A percentile compares a stretch with the other conserved stretches of the same genome.
Conservation (phyloP, 2,797 vertebrate species). For the Eulemur coronatus region DNA sequence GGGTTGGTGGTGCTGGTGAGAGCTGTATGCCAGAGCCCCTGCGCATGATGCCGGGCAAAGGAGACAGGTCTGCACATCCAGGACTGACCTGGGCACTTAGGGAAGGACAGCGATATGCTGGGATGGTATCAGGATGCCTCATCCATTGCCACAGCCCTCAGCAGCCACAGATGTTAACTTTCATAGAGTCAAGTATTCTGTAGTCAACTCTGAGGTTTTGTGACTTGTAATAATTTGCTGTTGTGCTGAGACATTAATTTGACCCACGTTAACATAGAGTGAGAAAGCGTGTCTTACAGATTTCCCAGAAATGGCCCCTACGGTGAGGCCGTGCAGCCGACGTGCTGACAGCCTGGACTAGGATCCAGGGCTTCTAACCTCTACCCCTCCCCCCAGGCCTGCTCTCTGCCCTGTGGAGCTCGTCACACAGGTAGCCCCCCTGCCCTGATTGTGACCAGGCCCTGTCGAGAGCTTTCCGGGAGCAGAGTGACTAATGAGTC, state of each 20-base stretch:
- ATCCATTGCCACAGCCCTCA: background rate
- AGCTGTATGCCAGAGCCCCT: background rate
- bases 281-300: background rate
- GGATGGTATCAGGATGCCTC: background rate
- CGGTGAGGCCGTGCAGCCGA: background rate
- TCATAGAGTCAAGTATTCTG: background rate
- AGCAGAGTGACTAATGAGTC: background rate
- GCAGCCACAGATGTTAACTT: background rate
- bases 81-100: background rate
- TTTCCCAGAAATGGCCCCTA: background rate
- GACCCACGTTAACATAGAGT: background rate
- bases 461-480: background rate
- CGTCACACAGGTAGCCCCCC: background rate
- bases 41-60: too few relatives aligned
- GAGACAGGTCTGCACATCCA: background rate
- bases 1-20: too few relatives aligned
- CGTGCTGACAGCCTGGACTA: background rate
- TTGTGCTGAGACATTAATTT: background rate
- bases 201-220: background rate
- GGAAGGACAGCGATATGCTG: rapidly evolving
- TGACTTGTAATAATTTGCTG: background rate
- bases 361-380: background rate
- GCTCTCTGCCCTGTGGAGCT: background rate
- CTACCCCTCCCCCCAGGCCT: background rate
- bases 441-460: background rate